Evolutionary conservation across 2,797 vertebrate species (phyloP).

Genomic region (Thripadectes ignobilis): DNA sequence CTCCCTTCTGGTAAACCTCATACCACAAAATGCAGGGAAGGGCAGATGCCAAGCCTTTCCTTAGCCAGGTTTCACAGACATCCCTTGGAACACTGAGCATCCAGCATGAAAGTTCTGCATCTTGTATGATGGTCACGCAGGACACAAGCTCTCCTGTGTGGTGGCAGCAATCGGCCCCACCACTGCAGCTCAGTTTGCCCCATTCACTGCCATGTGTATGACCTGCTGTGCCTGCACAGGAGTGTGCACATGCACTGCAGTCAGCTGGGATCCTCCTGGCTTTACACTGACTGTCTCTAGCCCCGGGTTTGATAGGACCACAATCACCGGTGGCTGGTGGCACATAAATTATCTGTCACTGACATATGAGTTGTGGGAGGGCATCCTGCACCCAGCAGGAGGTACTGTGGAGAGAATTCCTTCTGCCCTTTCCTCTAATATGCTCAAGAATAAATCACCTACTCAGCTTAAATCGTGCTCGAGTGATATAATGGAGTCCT

Average conservation of each 20-base stretch:
- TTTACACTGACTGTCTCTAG: not conserved
- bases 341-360: not conserved
- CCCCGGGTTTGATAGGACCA: not conserved
- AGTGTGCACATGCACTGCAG: rapidly evolving
- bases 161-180: not conserved
- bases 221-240: not conserved
- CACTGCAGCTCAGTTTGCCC: not conserved
- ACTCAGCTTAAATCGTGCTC: not conserved
- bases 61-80: not conserved
- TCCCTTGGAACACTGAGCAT: not conserved
- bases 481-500: not conserved
- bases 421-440: not conserved
- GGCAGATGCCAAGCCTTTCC: not conserved
- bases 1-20: not conserved
- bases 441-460: conserved; percentile 9
- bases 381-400: conserved; percentile 23
- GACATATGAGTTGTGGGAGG: not conserved
- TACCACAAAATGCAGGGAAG: not conserved
- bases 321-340: not conserved
- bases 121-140: rapidly evolving
- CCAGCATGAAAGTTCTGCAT: not conserved
- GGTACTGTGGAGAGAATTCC: not conserved
- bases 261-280: not conserved
- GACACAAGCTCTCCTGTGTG: not conserved
- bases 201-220: not conserved